A percentile compares a stretch with the other conserved stretches of the same genome.
Evolutionary conservation across 1,140 invertebrate genomes (phyloP).

Genomic region (Drosophila repleta): DNA sequence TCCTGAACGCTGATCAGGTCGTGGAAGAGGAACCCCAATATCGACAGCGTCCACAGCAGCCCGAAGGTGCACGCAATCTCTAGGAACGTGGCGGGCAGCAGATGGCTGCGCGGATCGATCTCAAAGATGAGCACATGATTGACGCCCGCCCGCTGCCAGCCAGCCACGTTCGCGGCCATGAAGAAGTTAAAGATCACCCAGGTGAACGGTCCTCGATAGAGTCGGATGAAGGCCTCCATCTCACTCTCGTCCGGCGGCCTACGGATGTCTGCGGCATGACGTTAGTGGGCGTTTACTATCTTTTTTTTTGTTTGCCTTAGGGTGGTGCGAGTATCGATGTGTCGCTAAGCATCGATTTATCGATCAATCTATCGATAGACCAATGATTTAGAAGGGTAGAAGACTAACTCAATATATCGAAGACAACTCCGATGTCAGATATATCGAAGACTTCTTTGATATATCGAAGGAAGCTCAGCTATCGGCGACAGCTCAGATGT

Average conservation of each 20-base stretch:
- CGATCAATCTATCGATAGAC: not conserved
- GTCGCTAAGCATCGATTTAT: not conserved
- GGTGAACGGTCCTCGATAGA: conserved; percentile 89
- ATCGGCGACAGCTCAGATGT: no score
- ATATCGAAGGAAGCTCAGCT: no score
- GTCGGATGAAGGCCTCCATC: conserved; percentile 51
- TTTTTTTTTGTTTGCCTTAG: not conserved
- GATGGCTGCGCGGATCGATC: conserved; percentile 90
- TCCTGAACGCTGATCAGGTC: conserved; percentile 85
- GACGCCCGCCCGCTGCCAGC: conserved; percentile 90
- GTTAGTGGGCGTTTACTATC: conserved; percentile 2
- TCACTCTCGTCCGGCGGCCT: conserved; percentile 36
- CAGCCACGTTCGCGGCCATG: conserved; percentile 90
- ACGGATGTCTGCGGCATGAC: conserved; percentile 67
- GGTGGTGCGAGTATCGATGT: conserved; percentile 1
- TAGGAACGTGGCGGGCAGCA: conserved; percentile 88
- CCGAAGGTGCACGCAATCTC: conserved; percentile 89
- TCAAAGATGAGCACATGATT: conserved; percentile 93
- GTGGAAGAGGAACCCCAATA: conserved; percentile 84
- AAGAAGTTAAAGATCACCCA: conserved; percentile 89
- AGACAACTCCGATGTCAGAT: not conserved
- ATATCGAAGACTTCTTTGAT: not conserved
- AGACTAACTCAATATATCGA: no score
- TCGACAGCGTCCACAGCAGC: conserved; percentile 88
- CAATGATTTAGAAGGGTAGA: no score